Base-by-base conservation (phyloP, 2,113 vertebrate species). In the Malaclemys terrapin region DNA sequence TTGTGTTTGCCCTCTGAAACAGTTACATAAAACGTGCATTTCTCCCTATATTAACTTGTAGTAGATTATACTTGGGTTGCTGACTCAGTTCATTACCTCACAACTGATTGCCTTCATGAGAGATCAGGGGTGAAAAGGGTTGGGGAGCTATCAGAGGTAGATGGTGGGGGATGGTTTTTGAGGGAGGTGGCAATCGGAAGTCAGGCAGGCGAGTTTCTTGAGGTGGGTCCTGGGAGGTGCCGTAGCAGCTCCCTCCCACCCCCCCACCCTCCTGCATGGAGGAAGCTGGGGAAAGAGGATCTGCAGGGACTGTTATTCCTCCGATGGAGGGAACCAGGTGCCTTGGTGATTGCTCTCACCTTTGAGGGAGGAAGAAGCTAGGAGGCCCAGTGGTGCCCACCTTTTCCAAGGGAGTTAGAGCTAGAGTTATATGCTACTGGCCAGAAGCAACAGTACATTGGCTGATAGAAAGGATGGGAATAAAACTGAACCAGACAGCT, bases 171-270 rank as follows among this genome's bases (percentile, higher is more conserved):
- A 38, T 38, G 20, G 24, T 82, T n/a, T 25, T n/a, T 57, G 56
- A 57, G 56, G 56, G 31, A 25, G 8, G 9, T 42, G 22, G 8
- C 45, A 49, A 13, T 50, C 8, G 17, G 2, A 14, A 35, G 9
- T 35, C 90, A 72, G 0, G 0, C 22, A 80, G 54, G 24, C 19
- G 82, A 90, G 62, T 50, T n/a, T 17, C 25, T 81, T 65, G 54
- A 31, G 53, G 8, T n/a, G 14, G 53, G 83, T 84, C 3, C 7
- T 38, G 9, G 24, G 54, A 90, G 84, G 42, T 5, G 1, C 72
- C 25, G 53, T 19, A 89, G 80, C 8, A 92, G 83, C 5, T 24
- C 38, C 69, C 76, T 69, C 16, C 2, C 12, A 4, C 16, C 62
- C 14, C 14, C 31, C 3, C 14, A 29, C 27, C 19, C 5, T 62